A percentile compares a stretch with the other conserved stretches of the same genome.
phyloP scores from a whole-genome alignment of 2,113 vertebrate genomes.

The Macquaria ambigua region DNA sequence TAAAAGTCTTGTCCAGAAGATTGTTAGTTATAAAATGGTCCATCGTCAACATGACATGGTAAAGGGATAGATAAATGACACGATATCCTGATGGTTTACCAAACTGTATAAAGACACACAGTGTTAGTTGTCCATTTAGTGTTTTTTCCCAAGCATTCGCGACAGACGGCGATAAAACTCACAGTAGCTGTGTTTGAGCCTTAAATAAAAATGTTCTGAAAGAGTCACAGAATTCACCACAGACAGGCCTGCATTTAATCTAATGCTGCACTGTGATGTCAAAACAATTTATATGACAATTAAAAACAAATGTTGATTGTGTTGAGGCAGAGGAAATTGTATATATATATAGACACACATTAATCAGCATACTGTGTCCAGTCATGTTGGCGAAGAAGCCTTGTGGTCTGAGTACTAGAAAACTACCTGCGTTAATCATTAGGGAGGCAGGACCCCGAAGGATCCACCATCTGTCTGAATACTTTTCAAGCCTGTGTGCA shows the following conservation, averaged over 20 bases:
- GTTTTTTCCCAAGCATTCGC: background rate
- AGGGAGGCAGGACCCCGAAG: conserved; percentile 59
- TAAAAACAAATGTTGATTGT: conserved; percentile 46
- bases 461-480: conserved; percentile 70
- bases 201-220: conserved; percentile 40
- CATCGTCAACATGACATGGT: background rate
- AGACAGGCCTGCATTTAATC: conserved; percentile 51
- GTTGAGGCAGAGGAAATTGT: background rate
- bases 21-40: background rate
- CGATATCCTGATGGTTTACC: background rate
- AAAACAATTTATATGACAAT: conserved; percentile 45
- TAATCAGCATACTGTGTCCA: conserved; percentile 34
- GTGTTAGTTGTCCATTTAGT: background rate
- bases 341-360: conserved; percentile 12
- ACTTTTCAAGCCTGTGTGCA: conserved; percentile 29
- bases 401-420: conserved; percentile 28
- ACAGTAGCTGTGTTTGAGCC: conserved; percentile 49
- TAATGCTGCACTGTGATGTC: conserved; percentile 37
- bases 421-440: conserved; percentile 62
- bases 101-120: background rate
- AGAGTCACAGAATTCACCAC: conserved; percentile 39
- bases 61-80: too few species aligned
- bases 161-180: background rate
- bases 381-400: conserved; percentile 53
- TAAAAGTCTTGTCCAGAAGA: background rate